Percentiles rank a stretch among this genome's conserved stretches.
Evolutionary conservation across 2,797 vertebrate genomes (phyloP).

Genomic region (Sebastes goodei): DNA sequence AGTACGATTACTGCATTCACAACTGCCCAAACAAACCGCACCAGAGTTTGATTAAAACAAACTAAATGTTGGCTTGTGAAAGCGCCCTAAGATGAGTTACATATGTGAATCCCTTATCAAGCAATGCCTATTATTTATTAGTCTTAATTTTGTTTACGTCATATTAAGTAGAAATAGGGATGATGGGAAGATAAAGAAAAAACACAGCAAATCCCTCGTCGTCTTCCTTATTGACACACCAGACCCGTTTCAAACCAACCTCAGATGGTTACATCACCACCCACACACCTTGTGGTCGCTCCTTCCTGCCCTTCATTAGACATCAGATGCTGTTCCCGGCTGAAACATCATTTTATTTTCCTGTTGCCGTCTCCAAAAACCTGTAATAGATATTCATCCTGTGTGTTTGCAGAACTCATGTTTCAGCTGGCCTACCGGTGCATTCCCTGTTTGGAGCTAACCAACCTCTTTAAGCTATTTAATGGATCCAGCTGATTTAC

Average conservation of each 20-base stretch:
- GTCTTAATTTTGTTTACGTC: constrained; percentile 29
- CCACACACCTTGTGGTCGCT: constrained; percentile 74
- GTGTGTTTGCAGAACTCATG: constrained; percentile 71
- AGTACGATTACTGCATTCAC: too few relatives aligned
- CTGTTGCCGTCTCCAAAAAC: constrained; percentile 54
- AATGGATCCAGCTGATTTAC: constrained; percentile 76
- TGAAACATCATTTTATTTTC: constrained; percentile 73
- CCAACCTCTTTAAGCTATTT: constrained; percentile 76
- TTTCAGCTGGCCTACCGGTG: constrained; percentile 62
- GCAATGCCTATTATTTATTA: constrained; percentile 21
- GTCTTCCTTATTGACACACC: constrained; percentile 29
- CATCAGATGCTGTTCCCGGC: constrained; percentile 63
- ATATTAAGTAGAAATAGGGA: constrained; percentile 46
- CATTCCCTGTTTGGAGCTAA: constrained; percentile 63
- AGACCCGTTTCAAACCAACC: constrained; percentile 38
- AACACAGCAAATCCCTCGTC: constrained; percentile 23
- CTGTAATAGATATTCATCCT: constrained; percentile 79
- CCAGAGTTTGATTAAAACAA: too few relatives aligned
- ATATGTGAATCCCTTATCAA: constrained; percentile 6
- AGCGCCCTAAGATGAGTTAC: background rate
- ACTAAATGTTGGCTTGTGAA: too few relatives aligned
- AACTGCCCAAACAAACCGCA: too few relatives aligned
- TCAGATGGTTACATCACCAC: constrained; percentile 44
- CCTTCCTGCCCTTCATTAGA: constrained; percentile 72
- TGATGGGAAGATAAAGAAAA: constrained; percentile 25